Evolutionary conservation across 2,797 vertebrate species (phyloP).

Genomic region (Streptopelia turtur): DNA sequence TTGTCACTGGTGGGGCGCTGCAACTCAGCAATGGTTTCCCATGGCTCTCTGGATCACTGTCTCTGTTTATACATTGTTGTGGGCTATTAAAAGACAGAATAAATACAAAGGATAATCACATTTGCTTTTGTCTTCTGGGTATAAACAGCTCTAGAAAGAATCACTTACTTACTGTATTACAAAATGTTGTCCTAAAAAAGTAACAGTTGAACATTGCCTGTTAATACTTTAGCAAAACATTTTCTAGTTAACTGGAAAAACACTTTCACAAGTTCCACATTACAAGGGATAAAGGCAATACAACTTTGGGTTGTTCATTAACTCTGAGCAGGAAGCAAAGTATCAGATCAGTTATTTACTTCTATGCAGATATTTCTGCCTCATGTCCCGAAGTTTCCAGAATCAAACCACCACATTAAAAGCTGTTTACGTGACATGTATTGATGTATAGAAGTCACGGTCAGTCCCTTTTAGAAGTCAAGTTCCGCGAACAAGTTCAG

Average conservation of each 20-base stretch:
- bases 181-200: not conserved
- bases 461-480: not conserved
- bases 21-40: slow-evolving; percentile 90
- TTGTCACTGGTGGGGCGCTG: slow-evolving; percentile 92
- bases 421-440: not conserved
- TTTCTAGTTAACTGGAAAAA: not conserved
- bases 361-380: not conserved
- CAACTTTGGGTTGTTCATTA: not conserved
- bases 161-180: not conserved
- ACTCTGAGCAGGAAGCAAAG: not conserved
- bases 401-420: not conserved
- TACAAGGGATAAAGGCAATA: not conserved
- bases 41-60: slow-evolving; percentile 83
- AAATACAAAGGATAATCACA: slow-evolving; percentile 34
- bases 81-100: slow-evolving; percentile 76
- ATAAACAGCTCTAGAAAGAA: slow-evolving; percentile 16
- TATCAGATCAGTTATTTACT: not conserved
- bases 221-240: not conserved
- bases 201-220: not conserved
- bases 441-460: not conserved
- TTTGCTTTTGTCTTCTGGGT: slow-evolving; percentile 28
- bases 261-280: not conserved
- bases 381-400: not conserved
- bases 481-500: not conserved
- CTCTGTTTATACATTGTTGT: slow-evolving; percentile 85